Conservation (phyloP, 2,797 vertebrate species). For the Centroberyx gerrardi region DNA sequence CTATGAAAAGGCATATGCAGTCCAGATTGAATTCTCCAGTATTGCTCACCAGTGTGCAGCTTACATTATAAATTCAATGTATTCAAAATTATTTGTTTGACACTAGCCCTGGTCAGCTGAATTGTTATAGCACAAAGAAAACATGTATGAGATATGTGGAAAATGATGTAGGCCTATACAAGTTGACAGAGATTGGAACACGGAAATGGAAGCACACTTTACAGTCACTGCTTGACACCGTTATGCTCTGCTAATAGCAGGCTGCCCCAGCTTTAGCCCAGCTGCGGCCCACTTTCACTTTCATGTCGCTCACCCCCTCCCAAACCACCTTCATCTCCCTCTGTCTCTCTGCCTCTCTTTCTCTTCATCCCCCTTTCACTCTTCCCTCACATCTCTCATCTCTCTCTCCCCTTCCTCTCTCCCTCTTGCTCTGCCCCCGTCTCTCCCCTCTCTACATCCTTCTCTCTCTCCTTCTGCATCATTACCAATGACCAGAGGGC, state of each 20-base stretch:
- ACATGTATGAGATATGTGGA: not conserved
- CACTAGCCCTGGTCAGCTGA: not conserved
- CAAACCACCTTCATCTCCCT: conserved; percentile 17
- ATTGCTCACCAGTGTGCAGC: not conserved
- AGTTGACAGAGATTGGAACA: conserved; percentile 13
- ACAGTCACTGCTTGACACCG: conserved; percentile 24
- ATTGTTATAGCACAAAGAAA: not conserved
- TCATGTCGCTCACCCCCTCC: conserved; percentile 64
- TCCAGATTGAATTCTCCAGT: not conserved
- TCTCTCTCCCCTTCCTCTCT: conserved; percentile 27
- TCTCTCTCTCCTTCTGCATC: not conserved
- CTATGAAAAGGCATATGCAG: not conserved
- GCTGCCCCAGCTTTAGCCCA: conserved; percentile 68
- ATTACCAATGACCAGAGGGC: conserved; percentile 40
- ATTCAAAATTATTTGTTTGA: not conserved
- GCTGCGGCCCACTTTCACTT: conserved; percentile 71
- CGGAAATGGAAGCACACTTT: conserved; percentile 39
- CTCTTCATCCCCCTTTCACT: not conserved
- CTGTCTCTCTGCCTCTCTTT: not conserved
- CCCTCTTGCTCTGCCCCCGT: conserved; percentile 6
- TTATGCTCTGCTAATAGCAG: conserved; percentile 57
- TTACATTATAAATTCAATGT: no score
- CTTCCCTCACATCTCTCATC: conserved; percentile 25
- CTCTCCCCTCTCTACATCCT: not conserved
- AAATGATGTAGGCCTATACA: conserved; percentile 1